Evolutionary conservation across 2,797 vertebrate genomes (phyloP).

Genomic region (Distichodus sexfasciatus): DNA sequence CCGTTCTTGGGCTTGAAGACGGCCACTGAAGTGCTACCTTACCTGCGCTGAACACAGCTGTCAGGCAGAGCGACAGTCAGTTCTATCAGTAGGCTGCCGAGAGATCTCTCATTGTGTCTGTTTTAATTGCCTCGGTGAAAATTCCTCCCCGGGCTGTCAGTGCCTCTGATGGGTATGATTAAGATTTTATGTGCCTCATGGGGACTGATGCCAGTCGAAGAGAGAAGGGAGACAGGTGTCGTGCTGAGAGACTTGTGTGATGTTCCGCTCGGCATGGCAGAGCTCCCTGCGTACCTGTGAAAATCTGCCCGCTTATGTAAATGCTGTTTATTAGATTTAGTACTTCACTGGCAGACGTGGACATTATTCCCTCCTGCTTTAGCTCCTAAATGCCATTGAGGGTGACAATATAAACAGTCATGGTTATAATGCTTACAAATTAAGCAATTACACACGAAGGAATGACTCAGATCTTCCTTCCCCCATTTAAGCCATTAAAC

Average conservation of each 20-base stretch:
- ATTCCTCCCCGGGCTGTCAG: constrained; percentile 16
- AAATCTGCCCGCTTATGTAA: constrained; percentile 10
- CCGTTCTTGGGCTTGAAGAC: background rate
- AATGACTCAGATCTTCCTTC: constrained; percentile 22
- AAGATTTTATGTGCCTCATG: constrained; percentile 29
- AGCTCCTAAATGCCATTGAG: constrained; percentile 22
- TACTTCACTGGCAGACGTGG: background rate
- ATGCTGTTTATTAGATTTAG: background rate
- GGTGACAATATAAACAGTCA: constrained; percentile 29
- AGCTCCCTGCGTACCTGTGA: constrained; percentile 4
- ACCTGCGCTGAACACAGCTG: constrained; percentile 16
- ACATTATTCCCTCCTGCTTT: background rate
- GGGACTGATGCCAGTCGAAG: constrained; percentile 4
- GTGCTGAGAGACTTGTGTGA: too few relatives aligned
- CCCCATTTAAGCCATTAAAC: constrained; percentile 17
- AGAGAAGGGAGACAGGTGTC: constrained; percentile 16
- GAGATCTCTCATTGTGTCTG: constrained; percentile 21
- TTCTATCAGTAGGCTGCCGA: background rate
- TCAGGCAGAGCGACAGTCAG: background rate
- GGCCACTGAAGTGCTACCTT: background rate
- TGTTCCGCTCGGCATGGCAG: background rate
- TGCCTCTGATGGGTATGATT: constrained; percentile 37
- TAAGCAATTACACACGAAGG: constrained; percentile 29
- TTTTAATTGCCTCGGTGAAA: constrained; percentile 36
- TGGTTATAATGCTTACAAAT: constrained; percentile 16